Evolutionary conservation across 2,888 invertebrate species (phyloP).

Genomic region (Plutella xylostella): DNA sequence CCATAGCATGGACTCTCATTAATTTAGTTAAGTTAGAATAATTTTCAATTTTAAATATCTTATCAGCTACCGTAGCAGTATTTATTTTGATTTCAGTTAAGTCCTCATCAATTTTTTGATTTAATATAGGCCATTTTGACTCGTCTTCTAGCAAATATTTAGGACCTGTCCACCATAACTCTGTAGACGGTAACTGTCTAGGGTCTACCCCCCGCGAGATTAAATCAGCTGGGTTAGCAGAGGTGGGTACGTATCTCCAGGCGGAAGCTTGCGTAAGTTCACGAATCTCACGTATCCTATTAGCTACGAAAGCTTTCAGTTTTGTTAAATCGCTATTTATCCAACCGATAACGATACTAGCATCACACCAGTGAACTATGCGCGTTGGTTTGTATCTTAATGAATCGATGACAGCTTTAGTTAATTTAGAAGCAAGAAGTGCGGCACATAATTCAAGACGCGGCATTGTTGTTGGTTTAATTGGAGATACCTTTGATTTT

Average conservation of each 20-base stretch:
- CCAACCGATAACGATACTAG: not conserved
- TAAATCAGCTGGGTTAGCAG: not conserved
- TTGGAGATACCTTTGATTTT: conserved; percentile 1
- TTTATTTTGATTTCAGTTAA: too few species aligned
- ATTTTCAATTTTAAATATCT: too few species aligned
- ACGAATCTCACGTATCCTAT: not conserved
- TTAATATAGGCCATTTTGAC: not conserved
- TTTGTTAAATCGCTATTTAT: not conserved
- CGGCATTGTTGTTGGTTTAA: not conserved
- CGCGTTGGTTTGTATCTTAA: not conserved
- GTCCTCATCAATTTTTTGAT: too few species aligned
- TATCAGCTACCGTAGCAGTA: too few species aligned
- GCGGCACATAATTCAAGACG: not conserved
- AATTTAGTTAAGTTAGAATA: too few species aligned
- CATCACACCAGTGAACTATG: not conserved
- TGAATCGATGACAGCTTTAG: not conserved
- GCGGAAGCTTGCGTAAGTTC: not conserved
- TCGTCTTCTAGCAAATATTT: not conserved
- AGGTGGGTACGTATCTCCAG: not conserved
- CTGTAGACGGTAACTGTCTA: not conserved
- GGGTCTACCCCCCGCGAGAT: not conserved
- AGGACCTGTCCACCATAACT: not conserved
- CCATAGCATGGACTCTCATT: too few species aligned
- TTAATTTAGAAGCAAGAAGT: not conserved
- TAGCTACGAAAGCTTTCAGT: not conserved